A percentile compares a stretch with the other conserved stretches of the same genome.
Evolutionary conservation across 37 sponge, comb jelly and placozoan genomes (phyloP).

Genomic region (Hexactinellida sp.): DNA sequence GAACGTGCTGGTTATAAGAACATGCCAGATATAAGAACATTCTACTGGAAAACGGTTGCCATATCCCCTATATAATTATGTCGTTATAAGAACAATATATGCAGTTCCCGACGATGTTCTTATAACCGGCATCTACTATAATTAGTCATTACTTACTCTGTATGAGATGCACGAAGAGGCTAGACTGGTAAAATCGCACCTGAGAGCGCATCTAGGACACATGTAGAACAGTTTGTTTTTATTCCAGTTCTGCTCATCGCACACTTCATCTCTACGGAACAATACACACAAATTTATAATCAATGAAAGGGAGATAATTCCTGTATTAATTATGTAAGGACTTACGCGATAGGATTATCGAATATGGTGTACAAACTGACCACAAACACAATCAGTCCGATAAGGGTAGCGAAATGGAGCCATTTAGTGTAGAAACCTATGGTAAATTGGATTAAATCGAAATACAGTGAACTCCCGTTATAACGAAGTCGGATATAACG

Average conservation of each 20-base stretch:
- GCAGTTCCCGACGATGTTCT: not conserved
- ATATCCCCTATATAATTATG: too few species aligned
- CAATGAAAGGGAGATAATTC: not conserved
- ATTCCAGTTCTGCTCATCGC: not conserved
- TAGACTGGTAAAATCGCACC: slow-evolving; percentile 24
- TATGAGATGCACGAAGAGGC: not conserved
- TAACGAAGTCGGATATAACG: too few species aligned
- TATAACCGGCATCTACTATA: too few species aligned
- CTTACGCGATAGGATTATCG: slow-evolving; percentile 1
- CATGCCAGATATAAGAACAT: too few species aligned
- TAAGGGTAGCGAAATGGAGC: slow-evolving; percentile 30
- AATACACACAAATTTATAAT: not conserved
- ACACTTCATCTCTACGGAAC: slow-evolving; percentile 14
- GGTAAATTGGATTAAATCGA: not conserved
- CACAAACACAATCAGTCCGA: slow-evolving; percentile 31
- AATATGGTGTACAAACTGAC: slow-evolving; percentile 19
- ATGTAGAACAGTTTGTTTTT: slow-evolving; percentile 32
- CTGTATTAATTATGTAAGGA: not conserved
- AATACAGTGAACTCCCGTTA: too few species aligned
- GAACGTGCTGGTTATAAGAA: too few species aligned
- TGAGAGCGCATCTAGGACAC: slow-evolving; percentile 37
- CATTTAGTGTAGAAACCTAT: slow-evolving; percentile 33
- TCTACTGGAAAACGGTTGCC: too few species aligned
- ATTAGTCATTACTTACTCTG: not conserved
- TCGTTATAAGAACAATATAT: not conserved